Conservation (phyloP, 2,113 vertebrate species). For the Numida meleagris region DNA sequence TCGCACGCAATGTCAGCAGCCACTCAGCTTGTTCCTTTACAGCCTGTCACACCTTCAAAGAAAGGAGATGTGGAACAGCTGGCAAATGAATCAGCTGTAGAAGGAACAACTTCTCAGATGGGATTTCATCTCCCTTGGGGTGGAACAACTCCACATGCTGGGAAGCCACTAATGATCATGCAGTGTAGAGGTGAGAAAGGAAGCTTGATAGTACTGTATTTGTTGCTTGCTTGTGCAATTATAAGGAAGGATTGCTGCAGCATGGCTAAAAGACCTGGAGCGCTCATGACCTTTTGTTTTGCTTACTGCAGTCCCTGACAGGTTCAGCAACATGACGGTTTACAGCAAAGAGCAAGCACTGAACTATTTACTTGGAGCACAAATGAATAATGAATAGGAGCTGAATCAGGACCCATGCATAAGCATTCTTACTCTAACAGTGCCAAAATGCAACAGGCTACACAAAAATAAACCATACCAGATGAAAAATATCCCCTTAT, state of each 20-base stretch:
- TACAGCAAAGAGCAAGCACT: neutral
- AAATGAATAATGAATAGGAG: neutral
- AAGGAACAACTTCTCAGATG: neutral
- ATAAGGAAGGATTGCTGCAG: neutral
- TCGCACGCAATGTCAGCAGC: conserved; percentile 31
- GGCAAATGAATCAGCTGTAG: neutral
- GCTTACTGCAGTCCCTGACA: neutral
- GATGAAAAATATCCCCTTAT: neutral
- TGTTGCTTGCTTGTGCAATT: conserved; percentile 1
- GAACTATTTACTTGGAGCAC: neutral
- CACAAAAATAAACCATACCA: neutral
- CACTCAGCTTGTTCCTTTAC: neutral
- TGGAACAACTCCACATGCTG: neutral
- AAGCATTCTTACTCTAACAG: neutral
- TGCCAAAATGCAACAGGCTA: neutral
- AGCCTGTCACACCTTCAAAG: conserved; percentile 5
- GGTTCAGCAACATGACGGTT: neutral
- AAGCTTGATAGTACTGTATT: neutral
- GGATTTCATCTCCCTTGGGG: conserved; percentile 29
- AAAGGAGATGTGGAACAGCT: neutral
- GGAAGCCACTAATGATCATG: conserved; percentile 1
- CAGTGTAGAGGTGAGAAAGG: neutral
- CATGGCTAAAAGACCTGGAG: neutral
- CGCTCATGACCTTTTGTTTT: neutral
- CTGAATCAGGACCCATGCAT: neutral